These are phyloP conservation scores for Ommatoiulus sabulosus DNA, from an alignment of 2,888 invertebrate genomes.

Conservation along the genomic window DNA sequence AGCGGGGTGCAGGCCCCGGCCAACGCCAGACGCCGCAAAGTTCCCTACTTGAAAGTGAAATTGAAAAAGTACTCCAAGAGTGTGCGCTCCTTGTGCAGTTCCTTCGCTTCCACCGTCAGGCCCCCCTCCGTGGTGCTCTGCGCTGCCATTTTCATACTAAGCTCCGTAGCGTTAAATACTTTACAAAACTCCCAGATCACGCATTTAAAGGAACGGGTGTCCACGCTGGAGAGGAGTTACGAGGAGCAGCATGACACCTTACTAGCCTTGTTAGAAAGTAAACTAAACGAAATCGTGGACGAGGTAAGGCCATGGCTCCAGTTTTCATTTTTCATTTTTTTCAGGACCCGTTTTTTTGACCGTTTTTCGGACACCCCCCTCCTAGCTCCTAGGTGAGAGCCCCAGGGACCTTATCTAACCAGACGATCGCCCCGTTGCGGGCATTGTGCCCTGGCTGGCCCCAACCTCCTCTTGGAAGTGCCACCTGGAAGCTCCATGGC, in stretches of 20 bases:
- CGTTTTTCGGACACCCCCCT: slow-evolving; percentile 13
- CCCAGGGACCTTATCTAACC: slow-evolving; percentile 6
- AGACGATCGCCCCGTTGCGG: background rate
- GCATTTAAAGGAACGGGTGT: slow-evolving; percentile 51
- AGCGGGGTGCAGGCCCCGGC: background rate
- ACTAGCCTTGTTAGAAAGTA: slow-evolving; percentile 41
- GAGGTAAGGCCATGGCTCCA: background rate
- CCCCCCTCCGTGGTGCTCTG: slow-evolving; percentile 15
- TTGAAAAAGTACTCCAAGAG: slow-evolving; percentile 33
- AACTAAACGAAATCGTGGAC: background rate
- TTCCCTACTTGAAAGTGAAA: background rate
- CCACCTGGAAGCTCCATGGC: background rate
- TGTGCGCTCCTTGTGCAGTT: background rate
- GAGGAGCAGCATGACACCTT: slow-evolving; percentile 22
- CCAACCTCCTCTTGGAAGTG: background rate
- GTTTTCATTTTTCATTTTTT: background rate
- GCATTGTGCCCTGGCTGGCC: background rate
- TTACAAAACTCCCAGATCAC: slow-evolving; percentile 52
- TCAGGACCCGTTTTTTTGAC: background rate
- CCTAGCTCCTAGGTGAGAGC: background rate
- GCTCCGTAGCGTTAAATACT: slow-evolving; percentile 48
- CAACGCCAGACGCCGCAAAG: background rate
- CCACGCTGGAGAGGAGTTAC: slow-evolving; percentile 3
- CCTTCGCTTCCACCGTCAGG: background rate
- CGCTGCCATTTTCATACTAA: slow-evolving; percentile 34